Percentiles rank a stretch among this genome's conserved stretches.
These are phyloP conservation scores for Nerophis lumbriciformis DNA, from an alignment of 2,113 vertebrate species.

Conservation along the genomic window DNA sequence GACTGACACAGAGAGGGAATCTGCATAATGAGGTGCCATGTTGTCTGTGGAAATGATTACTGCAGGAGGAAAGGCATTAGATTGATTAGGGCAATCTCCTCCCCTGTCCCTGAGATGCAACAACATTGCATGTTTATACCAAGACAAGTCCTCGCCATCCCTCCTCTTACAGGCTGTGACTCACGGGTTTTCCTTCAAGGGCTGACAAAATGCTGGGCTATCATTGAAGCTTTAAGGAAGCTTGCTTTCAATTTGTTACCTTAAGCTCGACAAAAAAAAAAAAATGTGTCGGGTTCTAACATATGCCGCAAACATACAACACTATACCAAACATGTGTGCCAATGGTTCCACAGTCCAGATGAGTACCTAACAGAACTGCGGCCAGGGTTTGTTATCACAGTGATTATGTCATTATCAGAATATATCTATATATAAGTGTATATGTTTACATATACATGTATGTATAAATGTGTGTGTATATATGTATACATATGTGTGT, in stretches of 20 bases:
- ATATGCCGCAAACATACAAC: not conserved
- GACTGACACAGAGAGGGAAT: conserved; percentile 48
- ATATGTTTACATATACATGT: too few relatives aligned
- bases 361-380: too few relatives aligned
- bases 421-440: too few relatives aligned
- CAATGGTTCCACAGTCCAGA: too few relatives aligned
- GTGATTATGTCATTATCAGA: too few relatives aligned
- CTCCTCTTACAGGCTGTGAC: conserved; percentile 42
- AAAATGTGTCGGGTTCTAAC: not conserved
- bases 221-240: not conserved
- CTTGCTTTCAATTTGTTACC: not conserved
- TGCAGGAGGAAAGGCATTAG: conserved; percentile 53
- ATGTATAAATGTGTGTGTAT: too few relatives aligned
- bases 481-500: too few relatives aligned
- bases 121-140: not conserved
- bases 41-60: conserved; percentile 56
- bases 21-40: conserved; percentile 60
- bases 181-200: conserved; percentile 24
- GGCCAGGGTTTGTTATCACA: too few relatives aligned
- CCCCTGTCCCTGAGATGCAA: conserved; percentile 37
- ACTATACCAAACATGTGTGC: too few relatives aligned
- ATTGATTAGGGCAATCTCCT: conserved; percentile 60
- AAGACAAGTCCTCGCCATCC: conserved; percentile 7
- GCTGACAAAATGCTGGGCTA: conserved; percentile 4
- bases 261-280: not conserved